Evolutionary conservation across 2,888 invertebrate species (phyloP).

Genomic region (Hirudinaria manillensis): DNA sequence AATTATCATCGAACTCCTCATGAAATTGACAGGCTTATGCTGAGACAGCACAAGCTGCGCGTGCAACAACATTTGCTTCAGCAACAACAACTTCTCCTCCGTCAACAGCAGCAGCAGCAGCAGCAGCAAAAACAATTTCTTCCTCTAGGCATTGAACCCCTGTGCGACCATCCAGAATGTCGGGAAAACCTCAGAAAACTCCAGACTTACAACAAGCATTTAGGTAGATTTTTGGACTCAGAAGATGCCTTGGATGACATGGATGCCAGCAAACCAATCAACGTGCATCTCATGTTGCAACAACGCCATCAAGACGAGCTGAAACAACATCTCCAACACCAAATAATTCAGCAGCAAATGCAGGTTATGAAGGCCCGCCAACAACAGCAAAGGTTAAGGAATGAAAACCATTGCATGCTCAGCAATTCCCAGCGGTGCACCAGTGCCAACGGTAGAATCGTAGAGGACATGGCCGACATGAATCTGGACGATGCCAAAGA

Average conservation of each 20-base stretch:
- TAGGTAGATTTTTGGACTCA: background rate
- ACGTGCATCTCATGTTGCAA: background rate
- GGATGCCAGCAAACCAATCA: background rate
- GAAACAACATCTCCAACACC: slow-evolving; percentile 8
- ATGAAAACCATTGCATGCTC: background rate
- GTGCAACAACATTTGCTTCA: slow-evolving; percentile 16
- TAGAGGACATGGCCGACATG: too few species aligned
- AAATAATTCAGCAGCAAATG: background rate
- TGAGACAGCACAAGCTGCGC: background rate
- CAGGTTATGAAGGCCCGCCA: background rate
- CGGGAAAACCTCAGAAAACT: background rate
- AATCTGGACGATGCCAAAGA: too few species aligned
- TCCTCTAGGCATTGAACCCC: background rate
- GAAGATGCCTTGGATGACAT: background rate
- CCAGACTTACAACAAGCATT: background rate
- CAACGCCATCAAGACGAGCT: slow-evolving; percentile 2
- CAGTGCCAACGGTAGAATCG: too few species aligned
- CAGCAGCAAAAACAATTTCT: slow-evolving; percentile 8
- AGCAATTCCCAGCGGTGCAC: background rate
- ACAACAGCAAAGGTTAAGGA: too few species aligned
- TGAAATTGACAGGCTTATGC: background rate
- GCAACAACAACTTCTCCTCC: slow-evolving; percentile 2
- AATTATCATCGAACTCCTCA: too few species aligned
- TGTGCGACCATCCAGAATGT: slow-evolving; percentile 6
- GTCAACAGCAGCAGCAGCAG: slow-evolving; percentile 1